These are phyloP conservation scores for Dryobotodes eremita DNA, from an alignment of 2,888 invertebrate genomes.

Conservation along the genomic window DNA sequence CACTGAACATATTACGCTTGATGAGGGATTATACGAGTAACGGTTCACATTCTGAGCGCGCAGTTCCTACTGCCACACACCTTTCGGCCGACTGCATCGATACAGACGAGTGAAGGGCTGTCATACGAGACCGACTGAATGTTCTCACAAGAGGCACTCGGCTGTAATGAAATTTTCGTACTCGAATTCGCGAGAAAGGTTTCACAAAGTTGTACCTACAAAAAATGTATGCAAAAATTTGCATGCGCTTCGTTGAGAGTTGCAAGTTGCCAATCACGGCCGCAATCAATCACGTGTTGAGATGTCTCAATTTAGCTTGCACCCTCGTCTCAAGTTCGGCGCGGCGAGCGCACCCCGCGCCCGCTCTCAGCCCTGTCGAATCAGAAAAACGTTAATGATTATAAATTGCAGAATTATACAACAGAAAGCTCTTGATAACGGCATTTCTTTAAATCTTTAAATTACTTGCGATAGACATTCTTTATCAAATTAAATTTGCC, in stretches of 20 bases:
- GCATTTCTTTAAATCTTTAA: constrained; percentile 76
- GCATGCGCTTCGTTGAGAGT: constrained; percentile 81
- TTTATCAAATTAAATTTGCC: constrained; percentile 56
- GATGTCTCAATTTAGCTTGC: constrained; percentile 87
- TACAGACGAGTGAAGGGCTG: constrained; percentile 87
- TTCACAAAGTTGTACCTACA: constrained; percentile 69
- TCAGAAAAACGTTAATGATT: constrained; percentile 86
- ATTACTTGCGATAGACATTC: constrained; percentile 69
- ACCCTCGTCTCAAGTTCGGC: constrained; percentile 75
- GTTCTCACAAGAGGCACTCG: constrained; percentile 84
- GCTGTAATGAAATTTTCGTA: constrained; percentile 83
- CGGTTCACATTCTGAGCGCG: constrained; percentile 80
- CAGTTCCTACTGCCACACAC: constrained; percentile 77
- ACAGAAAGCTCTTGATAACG: constrained; percentile 78
- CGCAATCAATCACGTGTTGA: constrained; percentile 87
- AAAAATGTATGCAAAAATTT: constrained; percentile 81
- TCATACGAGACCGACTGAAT: constrained; percentile 83
- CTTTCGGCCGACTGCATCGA: constrained; percentile 75
- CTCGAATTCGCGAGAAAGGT: constrained; percentile 75
- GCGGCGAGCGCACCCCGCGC: constrained; percentile 56
- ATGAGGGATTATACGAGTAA: constrained; percentile 89
- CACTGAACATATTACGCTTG: constrained; percentile 85
- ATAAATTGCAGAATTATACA: constrained; percentile 88
- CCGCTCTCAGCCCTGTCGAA: constrained; percentile 74
- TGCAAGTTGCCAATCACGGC: constrained; percentile 85